These are phyloP conservation scores for Drosophila mojavensis DNA, from an alignment of 1,140 invertebrate species.

Conservation along the genomic window DNA sequence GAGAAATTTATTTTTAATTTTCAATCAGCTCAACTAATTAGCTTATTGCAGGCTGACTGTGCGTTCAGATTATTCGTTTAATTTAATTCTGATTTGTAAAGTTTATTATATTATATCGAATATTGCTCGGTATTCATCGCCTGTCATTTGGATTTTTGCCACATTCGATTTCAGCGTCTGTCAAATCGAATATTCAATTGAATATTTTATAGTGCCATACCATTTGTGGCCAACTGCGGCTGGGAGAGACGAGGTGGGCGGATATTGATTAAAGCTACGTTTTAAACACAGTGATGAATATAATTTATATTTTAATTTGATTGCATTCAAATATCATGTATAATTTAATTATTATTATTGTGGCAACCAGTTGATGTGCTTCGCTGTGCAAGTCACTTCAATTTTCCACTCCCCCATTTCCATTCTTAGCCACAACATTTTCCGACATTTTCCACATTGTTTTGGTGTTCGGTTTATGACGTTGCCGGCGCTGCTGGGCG, in stretches of 20 bases:
- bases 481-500: background rate
- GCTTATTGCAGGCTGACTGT: background rate
- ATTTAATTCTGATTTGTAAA: background rate
- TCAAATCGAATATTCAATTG: constrained; percentile 35
- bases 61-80: background rate
- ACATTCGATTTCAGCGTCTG: constrained; percentile 27
- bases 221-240: constrained; percentile 5
- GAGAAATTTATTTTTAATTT: too few relatives aligned
- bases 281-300: constrained; percentile 11
- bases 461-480: constrained; percentile 11
- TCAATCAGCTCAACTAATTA: too few relatives aligned
- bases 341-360: constrained; percentile 63
- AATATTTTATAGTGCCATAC: constrained; percentile 35
- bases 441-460: constrained; percentile 41
- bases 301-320: constrained; percentile 61
- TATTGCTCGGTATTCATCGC: constrained; percentile 6
- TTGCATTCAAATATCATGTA: constrained; percentile 64
- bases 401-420: constrained; percentile 6
- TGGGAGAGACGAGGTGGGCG: too few relatives aligned
- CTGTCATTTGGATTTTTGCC: constrained; percentile 12
- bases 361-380: constrained; percentile 27
- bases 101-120: background rate
- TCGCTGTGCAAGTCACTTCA: constrained; percentile 39
- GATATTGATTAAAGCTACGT: background rate
- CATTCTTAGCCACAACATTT: constrained; percentile 5